Conservation (phyloP, 2,797 vertebrate species). For the Schizopygopsis pylzovi region DNA sequence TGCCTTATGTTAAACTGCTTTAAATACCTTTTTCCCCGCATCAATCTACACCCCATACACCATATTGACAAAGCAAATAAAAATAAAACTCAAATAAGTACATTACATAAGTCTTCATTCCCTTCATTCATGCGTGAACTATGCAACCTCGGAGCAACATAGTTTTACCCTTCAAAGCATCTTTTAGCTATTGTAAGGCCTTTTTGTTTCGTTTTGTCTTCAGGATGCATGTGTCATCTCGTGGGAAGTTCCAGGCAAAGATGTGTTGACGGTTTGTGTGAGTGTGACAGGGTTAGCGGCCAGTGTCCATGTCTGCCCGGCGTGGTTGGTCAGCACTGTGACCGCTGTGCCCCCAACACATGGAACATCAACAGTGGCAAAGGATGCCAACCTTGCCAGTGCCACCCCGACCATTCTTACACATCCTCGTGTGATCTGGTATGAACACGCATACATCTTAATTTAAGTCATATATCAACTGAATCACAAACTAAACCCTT, state of each 20-base stretch:
- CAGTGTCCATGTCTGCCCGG: slow-evolving; percentile 88
- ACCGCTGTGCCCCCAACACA: slow-evolving; percentile 85
- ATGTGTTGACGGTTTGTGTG: slow-evolving; percentile 83
- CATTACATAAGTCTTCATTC: too few species aligned
- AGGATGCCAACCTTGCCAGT: slow-evolving; percentile 86
- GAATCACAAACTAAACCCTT: not conserved
- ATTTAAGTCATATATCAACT: not conserved
- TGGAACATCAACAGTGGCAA: slow-evolving; percentile 86
- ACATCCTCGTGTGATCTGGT: slow-evolving; percentile 88
- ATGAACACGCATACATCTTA: slow-evolving; percentile 58
- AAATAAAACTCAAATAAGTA: too few species aligned
- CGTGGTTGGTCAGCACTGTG: slow-evolving; percentile 89
- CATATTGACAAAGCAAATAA: too few species aligned
- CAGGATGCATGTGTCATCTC: slow-evolving; percentile 89
- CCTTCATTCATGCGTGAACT: not conserved
- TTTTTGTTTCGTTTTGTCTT: slow-evolving; percentile 39
- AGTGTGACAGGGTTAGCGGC: slow-evolving; percentile 83
- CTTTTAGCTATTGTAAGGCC: not conserved
- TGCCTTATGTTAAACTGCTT: too few species aligned
- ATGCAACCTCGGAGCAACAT: not conserved
- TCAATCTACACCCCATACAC: too few species aligned
- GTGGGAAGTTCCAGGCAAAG: slow-evolving; percentile 77
- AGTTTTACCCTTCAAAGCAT: not conserved
- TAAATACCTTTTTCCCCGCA: too few species aligned
- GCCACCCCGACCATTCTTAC: slow-evolving; percentile 81